Evolutionary conservation across 2,888 invertebrate genomes (phyloP), one percentile per base, ranked within the genome.

Genomic region (Xestia ashworthii): DNA sequence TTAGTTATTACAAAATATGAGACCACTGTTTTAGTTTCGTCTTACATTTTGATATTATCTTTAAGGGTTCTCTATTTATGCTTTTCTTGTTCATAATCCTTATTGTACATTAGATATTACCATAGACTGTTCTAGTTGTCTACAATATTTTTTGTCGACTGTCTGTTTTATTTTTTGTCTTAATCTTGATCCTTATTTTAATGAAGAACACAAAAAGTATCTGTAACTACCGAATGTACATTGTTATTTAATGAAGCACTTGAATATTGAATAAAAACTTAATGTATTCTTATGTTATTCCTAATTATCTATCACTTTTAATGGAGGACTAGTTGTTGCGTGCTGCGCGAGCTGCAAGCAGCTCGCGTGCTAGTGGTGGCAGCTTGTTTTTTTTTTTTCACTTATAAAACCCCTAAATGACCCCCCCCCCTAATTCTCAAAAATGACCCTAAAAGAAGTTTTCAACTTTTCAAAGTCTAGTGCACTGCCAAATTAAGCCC

Each of bases 151-250:
- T 80, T 70, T 72, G 32, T 41, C 44, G 16, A 32, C 4, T 48
- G 41, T 68, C 68, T 41, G 44, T 62, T 78, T 53, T n/a, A 44
- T 82, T 80, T 84, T 73, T 84, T 70, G 41, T 74, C 44, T 22
- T 38, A 55, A 64, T 68, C 44, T 25, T 64, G 66, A 71, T 76
- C 50, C 71, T 81, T 67, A 77, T 76, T 76, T 84, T 60, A 84
- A 76, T 68, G 16, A 71, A 25, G 50, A 73, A 16, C 58, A 48
- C 60, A 85, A 77, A 85, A 85, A 77, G 14, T 71, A 50, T 70
- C 1, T 19, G 41, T 76, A 71, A 58, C 44, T 76, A 69, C 64
- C 41, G 11, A 68, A 60, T 82, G 48, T 55, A 55, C 32, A 55
- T 68, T 41, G 50, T 60, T 77, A 64, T 38, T 46, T 76, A 76